Conservation (phyloP, 1,140 invertebrate genomes). For the Linepithema humile region DNA sequence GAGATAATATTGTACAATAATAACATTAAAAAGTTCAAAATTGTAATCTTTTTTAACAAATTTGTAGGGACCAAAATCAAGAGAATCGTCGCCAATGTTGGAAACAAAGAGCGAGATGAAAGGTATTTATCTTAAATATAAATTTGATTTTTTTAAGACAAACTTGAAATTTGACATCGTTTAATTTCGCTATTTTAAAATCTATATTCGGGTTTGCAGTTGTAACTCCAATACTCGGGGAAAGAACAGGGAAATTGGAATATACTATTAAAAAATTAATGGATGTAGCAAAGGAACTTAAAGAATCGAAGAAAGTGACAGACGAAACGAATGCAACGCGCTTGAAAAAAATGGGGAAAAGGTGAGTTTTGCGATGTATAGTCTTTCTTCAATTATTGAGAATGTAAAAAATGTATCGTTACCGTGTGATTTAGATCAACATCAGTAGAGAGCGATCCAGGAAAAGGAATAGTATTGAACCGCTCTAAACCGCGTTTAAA, state of each 20-base stretch:
- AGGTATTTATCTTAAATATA: constrained; percentile 71
- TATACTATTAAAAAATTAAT: constrained; percentile 82
- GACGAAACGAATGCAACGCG: constrained; percentile 74
- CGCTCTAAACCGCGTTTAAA: constrained; percentile 87
- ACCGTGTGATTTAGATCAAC: constrained; percentile 72
- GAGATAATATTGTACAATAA: background rate
- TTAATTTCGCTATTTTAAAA: constrained; percentile 18
- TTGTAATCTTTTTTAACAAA: background rate
- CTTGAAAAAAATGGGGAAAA: constrained; percentile 80
- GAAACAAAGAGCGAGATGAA: constrained; percentile 82
- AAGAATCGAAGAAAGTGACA: constrained; percentile 80
- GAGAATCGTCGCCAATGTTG: constrained; percentile 86
- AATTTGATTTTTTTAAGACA: background rate
- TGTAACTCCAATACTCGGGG: constrained; percentile 54
- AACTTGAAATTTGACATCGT: constrained; percentile 73
- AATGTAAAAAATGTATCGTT: background rate
- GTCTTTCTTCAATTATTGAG: background rate
- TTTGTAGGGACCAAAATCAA: constrained; percentile 84
- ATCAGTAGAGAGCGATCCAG: constrained; percentile 81
- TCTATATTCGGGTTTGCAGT: constrained; percentile 22
- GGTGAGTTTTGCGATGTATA: constrained; percentile 66
- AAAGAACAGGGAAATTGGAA: constrained; percentile 80
- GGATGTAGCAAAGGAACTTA: constrained; percentile 80
- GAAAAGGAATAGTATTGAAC: constrained; percentile 78
- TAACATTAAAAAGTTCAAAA: background rate